Evolutionary conservation across 2,113 vertebrate genomes (phyloP), one percentile per base, ranked within the genome.

Genomic region (Malurus elegans): DNA sequence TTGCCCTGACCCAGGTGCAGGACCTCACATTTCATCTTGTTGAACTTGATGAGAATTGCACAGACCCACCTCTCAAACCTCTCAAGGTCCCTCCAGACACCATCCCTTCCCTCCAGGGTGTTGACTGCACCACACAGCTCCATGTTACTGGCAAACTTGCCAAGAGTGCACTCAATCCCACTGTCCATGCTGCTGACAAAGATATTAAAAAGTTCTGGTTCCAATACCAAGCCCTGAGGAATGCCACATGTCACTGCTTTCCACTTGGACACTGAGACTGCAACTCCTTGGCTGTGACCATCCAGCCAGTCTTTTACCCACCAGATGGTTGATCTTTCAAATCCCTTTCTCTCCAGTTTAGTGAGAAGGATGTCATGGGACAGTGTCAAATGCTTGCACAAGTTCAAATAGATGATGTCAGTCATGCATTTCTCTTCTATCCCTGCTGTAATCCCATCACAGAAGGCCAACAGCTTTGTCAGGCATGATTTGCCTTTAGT

Each of bases 121-220:
- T 50, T n/a, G 12, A 26, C 20, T 1, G 0, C 9, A 15, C 25
- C 14, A 25, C 14, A 6, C 4, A 72, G 21, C 17, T 50, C 31
- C 36, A 21, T 36, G 50, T 26, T 12, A 2, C 3, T 36, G 50
- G 58, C 44, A 79, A 79, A 65, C 34, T 44, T 50, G 36, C 10
- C 0, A 0, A 7, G 18, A 31, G 25, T 23, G 50, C 28, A 31
- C 54, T 72, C 1, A 0, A 72, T 34, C 42, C 9, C 42, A 57
- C 20, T 32, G 31, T 57, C 34, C 31, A 18, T 18, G 58, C 6
- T 32, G 51, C 18, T 4, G 3, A 50, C 50, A 44, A 65, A 72
- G 44, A 32, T 0, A 3, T 36, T 44, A 19, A 44, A 57, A 88
- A 31, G 44, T 28, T 5, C 26, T 50, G 31, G 12, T 44, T 48